phyloP scores from a whole-genome alignment of 2,113 vertebrate species.

The Agelaius tricolor region DNA sequence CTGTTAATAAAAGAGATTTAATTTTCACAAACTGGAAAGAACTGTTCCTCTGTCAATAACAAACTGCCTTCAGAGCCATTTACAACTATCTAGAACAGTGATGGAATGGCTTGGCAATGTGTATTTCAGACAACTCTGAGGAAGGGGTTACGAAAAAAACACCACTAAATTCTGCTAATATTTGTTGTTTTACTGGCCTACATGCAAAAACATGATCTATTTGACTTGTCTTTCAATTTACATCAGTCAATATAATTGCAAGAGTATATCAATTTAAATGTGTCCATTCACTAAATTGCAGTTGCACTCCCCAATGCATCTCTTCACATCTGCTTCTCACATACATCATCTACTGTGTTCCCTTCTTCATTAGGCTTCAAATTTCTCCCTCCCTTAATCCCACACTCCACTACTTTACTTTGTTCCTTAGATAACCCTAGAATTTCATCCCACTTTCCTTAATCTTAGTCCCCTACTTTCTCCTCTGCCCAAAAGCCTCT shows the following conservation, averaged over 20 bases:
- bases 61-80: not conserved
- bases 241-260: not conserved
- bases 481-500: not conserved
- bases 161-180: not conserved
- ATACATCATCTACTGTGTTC: not conserved
- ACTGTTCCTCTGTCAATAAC: not conserved
- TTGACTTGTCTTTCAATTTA: not conserved
- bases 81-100: not conserved
- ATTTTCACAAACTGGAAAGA: not conserved
- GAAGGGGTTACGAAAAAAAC: not conserved
- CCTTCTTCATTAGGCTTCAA: not conserved
- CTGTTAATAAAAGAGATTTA: not conserved
- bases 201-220: not conserved
- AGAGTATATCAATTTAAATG: not conserved
- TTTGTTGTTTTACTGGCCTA: not conserved
- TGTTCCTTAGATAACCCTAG: not conserved
- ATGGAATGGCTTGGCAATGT: not conserved
- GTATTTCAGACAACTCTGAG: not conserved
- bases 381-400: not conserved
- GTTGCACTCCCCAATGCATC: accelerated
- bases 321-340: not conserved
- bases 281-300: not conserved
- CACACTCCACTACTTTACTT: not conserved
- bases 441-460: not conserved
- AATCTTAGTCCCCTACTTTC: not conserved